These are phyloP conservation scores for Pelecanoides urinatrix DNA, from an alignment of 2,113 vertebrate species.

Conservation along the genomic window DNA sequence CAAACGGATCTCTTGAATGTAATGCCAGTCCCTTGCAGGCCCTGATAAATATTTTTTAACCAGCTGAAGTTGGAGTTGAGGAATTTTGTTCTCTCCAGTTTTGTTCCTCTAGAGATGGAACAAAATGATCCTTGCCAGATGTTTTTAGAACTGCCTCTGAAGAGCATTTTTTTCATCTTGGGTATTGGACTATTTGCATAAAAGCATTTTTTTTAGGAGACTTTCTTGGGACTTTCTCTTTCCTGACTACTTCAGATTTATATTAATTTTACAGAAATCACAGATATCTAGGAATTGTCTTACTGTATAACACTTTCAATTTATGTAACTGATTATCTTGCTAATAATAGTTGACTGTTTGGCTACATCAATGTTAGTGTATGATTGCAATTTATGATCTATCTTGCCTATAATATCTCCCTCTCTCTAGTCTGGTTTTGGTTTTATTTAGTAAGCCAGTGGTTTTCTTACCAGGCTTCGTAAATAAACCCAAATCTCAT, in stretches of 20 bases:
- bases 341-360: not conserved
- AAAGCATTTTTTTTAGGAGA: not conserved
- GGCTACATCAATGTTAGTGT: not conserved
- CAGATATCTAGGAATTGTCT: not conserved
- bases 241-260: not conserved
- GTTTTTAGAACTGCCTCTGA: not conserved
- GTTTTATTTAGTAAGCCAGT: not conserved
- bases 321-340: not conserved
- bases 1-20: not conserved
- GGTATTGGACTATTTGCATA: not conserved
- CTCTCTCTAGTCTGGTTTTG: not conserved
- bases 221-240: not conserved
- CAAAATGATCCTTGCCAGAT: constrained; percentile 13
- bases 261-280: not conserved
- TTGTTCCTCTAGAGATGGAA: not conserved
- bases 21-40: not conserved
- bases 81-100: not conserved
- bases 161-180: not conserved
- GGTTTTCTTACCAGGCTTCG: not conserved
- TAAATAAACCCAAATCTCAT: not conserved
- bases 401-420: not conserved
- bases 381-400: not conserved
- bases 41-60: not conserved
- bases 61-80: not conserved
- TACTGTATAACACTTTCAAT: not conserved